Conservation (phyloP, 2,888 invertebrate species). For the Sturmia bella region DNA sequence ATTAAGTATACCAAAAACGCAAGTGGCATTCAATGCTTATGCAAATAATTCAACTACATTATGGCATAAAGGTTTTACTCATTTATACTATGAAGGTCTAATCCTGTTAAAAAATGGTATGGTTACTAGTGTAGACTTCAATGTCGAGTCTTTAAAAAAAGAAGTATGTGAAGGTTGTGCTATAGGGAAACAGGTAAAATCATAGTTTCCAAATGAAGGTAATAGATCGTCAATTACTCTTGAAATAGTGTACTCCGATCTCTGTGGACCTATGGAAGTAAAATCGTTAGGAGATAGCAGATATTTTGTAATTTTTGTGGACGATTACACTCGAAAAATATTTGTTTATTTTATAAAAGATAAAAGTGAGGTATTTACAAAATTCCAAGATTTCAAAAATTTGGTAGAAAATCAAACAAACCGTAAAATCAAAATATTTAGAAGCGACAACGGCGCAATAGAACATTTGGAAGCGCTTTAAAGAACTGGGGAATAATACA, state of each 20-base stretch:
- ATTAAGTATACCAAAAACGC: background rate
- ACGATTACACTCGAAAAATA: no score
- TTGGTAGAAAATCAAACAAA: slow-evolving; percentile 63
- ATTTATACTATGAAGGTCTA: no score
- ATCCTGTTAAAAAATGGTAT: slow-evolving; percentile 1
- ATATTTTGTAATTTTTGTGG: no score
- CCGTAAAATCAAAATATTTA: slow-evolving; percentile 29
- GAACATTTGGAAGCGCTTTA: slow-evolving; percentile 19
- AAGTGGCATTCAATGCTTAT: no score
- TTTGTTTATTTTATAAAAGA: background rate
- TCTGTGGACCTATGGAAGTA: slow-evolving; percentile 73
- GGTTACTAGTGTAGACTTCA: slow-evolving; percentile 30
- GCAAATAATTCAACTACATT: background rate
- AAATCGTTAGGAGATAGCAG: no score
- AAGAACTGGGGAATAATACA: slow-evolving; percentile 15
- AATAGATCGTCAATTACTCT: slow-evolving; percentile 70
- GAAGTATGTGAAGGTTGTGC: slow-evolving; percentile 63
- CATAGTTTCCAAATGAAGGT: slow-evolving; percentile 66
- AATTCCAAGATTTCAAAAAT: slow-evolving; percentile 56
- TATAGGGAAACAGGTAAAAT: slow-evolving; percentile 71
- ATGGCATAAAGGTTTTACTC: background rate
- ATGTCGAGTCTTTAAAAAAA: background rate
- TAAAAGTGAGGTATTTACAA: background rate
- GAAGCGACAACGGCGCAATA: slow-evolving; percentile 51
- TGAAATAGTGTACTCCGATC: slow-evolving; percentile 76